Percentiles rank a stretch among this genome's conserved stretches.
Conservation (phyloP, 2,888 invertebrate genomes). For the Rosalia funebris region DNA sequence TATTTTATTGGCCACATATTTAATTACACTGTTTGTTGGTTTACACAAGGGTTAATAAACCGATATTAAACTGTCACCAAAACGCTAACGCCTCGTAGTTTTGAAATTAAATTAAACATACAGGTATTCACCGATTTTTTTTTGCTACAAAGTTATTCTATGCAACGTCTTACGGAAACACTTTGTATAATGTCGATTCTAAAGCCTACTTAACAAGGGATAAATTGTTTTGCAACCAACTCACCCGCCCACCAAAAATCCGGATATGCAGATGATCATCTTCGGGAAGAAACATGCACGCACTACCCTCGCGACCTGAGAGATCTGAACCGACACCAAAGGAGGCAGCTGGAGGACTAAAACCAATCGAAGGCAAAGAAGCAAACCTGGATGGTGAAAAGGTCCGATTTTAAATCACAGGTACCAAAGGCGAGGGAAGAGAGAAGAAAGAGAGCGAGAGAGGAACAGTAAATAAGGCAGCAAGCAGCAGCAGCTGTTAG, state of each 20-base stretch:
- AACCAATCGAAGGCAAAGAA: constrained; percentile 46
- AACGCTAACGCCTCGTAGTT: no score
- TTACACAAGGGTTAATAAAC: no score
- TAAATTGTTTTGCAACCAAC: no score
- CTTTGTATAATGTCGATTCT: no score
- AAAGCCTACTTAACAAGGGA: no score
- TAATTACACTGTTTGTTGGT: no score
- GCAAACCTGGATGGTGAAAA: constrained; percentile 50
- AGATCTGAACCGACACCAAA: constrained; percentile 45
- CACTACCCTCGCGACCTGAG: constrained; percentile 31
- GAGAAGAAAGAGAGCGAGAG: constrained; percentile 27
- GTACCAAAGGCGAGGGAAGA: constrained; percentile 49
- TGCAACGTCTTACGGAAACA: no score
- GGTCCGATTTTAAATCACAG: constrained; percentile 59
- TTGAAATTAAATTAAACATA: no score
- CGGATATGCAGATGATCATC: constrained; percentile 72
- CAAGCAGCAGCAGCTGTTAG: constrained; percentile 47
- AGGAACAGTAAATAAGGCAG: constrained; percentile 46
- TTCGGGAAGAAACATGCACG: constrained; percentile 43
- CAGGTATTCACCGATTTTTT: no score
- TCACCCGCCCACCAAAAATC: constrained; percentile 70
- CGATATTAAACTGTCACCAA: no score
- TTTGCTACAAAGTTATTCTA: no score
- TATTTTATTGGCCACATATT: no score
- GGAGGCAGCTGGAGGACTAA: constrained; percentile 60